Evolutionary conservation across 2,113 vertebrate genomes (phyloP), one percentile per base, ranked within the genome.

Genomic region (Rhombomys opimus): DNA sequence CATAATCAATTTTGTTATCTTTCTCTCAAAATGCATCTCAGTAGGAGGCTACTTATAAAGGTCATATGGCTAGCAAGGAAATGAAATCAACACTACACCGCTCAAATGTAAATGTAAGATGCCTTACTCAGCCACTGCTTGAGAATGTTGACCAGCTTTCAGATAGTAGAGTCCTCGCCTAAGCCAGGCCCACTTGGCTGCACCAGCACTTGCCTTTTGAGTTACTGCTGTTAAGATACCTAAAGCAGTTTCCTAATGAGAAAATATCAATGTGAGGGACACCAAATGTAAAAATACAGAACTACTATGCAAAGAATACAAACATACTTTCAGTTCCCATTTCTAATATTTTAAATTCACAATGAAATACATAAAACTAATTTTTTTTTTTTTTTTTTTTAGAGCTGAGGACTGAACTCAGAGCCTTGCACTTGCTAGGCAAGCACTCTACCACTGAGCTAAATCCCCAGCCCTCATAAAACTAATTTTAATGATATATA

Each of bases 111-210:
- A 95, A 73, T 5, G 72, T 52, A 91, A 76, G 52, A 38, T 70
- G 15, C 76, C 99, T 98, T 99, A 99, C 99, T 99, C 99, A 78
- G 99, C 95, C 93, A 99, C 98, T 72, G 99, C 99, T 97, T 99
- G 98, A 50, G 99, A 99, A 63, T 99, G 98, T 59, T 99, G 99
- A 78, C 98, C 99, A 30, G 97, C 98, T 98, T 99, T 99, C 96
- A 99, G 96, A 97, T 99, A 98, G 97, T 99, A 99, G 0, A 99
- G 99, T 15, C 99, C 99, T 97, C 99, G 98, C 95, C 99, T 99
- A 97, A 99, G 99, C 99, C 99, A 99, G 52, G 99, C 99, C 99
- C 99, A 99, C 96, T 99, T 99, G 25, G 99, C 99, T 5, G 99
- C 98, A 78, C 99, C 99, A 77, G 99, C 98, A 59, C 98, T 99